phyloP scores from a whole-genome alignment of 2,797 vertebrate genomes.

The Dendrocincla tyrannina region DNA sequence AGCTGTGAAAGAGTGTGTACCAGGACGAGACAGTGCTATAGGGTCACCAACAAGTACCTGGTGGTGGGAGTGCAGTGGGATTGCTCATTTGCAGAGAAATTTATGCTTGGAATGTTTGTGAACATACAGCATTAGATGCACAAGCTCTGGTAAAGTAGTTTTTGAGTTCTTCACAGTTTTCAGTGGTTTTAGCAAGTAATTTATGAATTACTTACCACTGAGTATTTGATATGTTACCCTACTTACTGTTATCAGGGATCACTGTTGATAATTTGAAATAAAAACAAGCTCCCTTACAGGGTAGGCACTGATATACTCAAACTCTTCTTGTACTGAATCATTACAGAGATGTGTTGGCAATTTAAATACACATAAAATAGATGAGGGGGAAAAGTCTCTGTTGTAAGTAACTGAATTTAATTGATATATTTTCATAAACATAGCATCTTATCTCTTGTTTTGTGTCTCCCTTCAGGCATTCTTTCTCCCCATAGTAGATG shows the following conservation, averaged over 20 bases:
- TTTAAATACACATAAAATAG: neutral
- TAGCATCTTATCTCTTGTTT: neutral
- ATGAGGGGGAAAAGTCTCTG: accelerated
- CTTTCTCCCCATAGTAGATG: neutral
- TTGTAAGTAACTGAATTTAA: neutral
- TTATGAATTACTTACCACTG: neutral
- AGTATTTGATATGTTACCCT: neutral
- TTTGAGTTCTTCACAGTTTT: neutral
- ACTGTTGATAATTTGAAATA: neutral
- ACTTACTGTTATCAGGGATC: neutral
- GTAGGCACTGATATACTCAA: neutral
- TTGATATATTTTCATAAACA: neutral
- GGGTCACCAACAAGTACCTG: neutral
- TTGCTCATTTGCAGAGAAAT: neutral
- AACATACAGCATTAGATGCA: neutral
- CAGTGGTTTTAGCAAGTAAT: neutral
- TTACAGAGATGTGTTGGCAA: neutral
- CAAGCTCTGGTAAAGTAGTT: neutral
- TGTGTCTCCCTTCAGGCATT: neutral
- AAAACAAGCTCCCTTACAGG: neutral
- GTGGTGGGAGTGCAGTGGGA: neutral
- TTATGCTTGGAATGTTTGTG: neutral
- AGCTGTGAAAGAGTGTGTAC: neutral
- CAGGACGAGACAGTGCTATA: neutral
- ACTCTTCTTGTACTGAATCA: neutral